Evolutionary conservation across 2,888 invertebrate species (phyloP), one percentile per base, ranked within the genome.

Genomic region (Oligia strigilis): DNA sequence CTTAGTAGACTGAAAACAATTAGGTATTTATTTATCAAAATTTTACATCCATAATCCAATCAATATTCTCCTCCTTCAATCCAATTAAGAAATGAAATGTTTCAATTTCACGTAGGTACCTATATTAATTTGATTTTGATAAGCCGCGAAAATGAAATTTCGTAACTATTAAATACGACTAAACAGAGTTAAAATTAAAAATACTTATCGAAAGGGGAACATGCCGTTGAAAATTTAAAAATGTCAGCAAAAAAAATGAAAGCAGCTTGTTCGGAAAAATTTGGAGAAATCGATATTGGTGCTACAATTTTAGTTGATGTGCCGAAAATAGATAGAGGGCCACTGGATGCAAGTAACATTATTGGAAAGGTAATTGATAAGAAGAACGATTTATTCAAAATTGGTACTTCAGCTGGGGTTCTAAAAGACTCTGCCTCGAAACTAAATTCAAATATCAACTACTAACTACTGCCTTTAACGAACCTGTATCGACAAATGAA

Each of bases 401-500:
- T 60, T 60, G 60, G 60, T n/a, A 60, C n/a, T 60, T 60, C 60
- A 60, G 60, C 60, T 60, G 60, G 60, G 60, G 60, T 60, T 60
- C 60, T 60, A 60, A 60, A 60, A 60, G 60, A 60, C 29, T 64
- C n/a, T n/a, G n/a, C n/a, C n/a, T n/a, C 62, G 62, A 17, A 36
- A 49, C 49, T 49, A 3, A 13, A 49, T 49, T 13, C 49, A 49
- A 49, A 49, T 13, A 64, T 64, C 29, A 29, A 29, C 29, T 29
- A 29, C 29, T 29, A 36, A 46, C 46, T 43, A 43, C 43, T 46
- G 46, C 46, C 46, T 46, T 46, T 46, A 46, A 46, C 46, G 46
- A 46, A 46, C 46, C 46, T 46, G 46, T 46, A 46, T 46, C 46
- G 46, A 46, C 46, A 46, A 46, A 46, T 46, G 9, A 46, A 64